These are phyloP conservation scores for Bombus ignitus DNA, from an alignment of 1,140 invertebrate genomes.

Conservation along the genomic window DNA sequence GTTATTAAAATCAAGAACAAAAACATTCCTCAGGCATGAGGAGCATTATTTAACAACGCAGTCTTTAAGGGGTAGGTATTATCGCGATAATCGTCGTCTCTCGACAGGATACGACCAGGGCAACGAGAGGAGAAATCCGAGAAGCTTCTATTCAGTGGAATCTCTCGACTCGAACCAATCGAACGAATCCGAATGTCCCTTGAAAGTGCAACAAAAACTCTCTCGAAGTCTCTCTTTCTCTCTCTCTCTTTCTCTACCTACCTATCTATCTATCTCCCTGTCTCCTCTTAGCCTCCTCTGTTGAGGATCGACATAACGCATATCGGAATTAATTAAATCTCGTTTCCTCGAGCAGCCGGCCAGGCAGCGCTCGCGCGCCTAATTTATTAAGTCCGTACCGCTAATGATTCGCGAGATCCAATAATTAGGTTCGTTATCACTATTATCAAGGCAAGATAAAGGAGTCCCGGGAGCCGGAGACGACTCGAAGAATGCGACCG, in stretches of 20 bases:
- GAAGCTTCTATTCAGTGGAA: conserved; percentile 2
- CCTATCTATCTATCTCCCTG: neutral
- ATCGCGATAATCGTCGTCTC: conserved; percentile 6
- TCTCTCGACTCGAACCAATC: neutral
- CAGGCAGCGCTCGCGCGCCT: conserved; percentile 47
- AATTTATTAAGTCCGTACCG: conserved; percentile 68
- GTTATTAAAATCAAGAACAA: neutral
- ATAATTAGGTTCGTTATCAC: conserved; percentile 72
- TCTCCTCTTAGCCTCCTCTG: neutral
- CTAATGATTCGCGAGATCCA: conserved; percentile 71
- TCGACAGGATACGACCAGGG: neutral
- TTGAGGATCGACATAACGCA: conserved; percentile 53
- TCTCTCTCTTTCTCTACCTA: neutral
- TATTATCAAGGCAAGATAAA: conserved; percentile 71
- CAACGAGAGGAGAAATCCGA: neutral
- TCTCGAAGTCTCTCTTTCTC: neutral
- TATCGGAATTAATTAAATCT: conserved; percentile 66
- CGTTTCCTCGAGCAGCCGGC: conserved; percentile 56
- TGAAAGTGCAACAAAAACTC: conserved; percentile 24
- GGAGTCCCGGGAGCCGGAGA: conserved; percentile 52
- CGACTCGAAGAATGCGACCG: conserved; percentile 66
- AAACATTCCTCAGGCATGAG: neutral
- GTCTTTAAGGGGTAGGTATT: neutral
- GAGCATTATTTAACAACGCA: neutral
- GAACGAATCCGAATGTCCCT: neutral